These are phyloP conservation scores for Antidorcas marsupialis DNA, from an alignment of 2,113 vertebrate species.

Conservation along the genomic window DNA sequence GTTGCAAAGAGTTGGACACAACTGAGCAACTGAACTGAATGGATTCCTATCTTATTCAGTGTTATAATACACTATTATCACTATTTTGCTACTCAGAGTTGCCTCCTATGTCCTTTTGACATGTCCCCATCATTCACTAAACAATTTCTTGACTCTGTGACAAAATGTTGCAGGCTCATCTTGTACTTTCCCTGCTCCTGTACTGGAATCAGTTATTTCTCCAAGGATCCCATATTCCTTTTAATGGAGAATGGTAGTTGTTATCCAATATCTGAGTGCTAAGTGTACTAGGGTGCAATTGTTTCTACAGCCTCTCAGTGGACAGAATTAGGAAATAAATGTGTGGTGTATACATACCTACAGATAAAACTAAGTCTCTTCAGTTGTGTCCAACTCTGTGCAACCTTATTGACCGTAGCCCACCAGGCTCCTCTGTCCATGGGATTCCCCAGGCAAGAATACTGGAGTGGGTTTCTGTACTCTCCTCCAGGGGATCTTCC, in stretches of 20 bases:
- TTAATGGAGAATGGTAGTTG: neutral
- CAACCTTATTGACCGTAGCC: neutral
- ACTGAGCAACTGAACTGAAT: neutral
- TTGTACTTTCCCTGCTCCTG: neutral
- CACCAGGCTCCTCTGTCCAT: neutral
- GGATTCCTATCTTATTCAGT: neutral
- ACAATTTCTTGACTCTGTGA: neutral
- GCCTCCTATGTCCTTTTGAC: neutral
- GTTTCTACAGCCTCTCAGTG: neutral
- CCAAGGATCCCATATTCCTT: neutral
- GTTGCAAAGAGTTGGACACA: neutral
- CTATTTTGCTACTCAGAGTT: conserved; percentile 13
- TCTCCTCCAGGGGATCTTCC: neutral
- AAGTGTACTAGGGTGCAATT: neutral
- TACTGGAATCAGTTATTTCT: conserved; percentile 4
- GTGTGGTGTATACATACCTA: neutral
- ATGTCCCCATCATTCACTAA: neutral
- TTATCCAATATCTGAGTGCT: neutral
- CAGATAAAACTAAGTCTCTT: neutral
- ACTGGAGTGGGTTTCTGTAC: neutral
- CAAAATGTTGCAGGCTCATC: neutral
- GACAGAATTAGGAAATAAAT: neutral
- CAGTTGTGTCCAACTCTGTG: neutral
- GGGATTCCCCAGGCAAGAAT: neutral
- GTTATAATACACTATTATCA: neutral